phyloP scores from a whole-genome alignment of 2,113 vertebrate genomes.

The Chinchilla lanigera region DNA sequence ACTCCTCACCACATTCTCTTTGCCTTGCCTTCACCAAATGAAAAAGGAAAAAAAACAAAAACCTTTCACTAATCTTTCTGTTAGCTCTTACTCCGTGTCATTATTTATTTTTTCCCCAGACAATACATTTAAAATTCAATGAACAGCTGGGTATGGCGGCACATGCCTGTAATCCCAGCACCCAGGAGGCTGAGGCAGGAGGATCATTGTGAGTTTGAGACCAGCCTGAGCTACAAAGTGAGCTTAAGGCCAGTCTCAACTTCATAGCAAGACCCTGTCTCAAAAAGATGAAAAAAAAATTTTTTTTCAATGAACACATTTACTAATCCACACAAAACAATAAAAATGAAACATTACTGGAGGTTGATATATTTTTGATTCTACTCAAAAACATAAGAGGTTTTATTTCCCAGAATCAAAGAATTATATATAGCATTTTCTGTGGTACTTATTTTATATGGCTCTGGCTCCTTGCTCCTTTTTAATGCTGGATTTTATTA shows the following conservation, averaged over 20 bases:
- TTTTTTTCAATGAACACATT: conserved; percentile 43
- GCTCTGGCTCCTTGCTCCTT: neutral
- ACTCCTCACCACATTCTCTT: conserved; percentile 45
- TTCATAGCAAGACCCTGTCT: no score
- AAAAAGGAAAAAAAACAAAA: neutral
- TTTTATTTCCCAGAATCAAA: conserved; percentile 51
- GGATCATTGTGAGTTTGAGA: no score
- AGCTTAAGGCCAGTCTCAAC: no score
- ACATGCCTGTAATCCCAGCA: no score
- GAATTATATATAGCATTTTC: neutral
- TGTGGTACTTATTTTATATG: neutral
- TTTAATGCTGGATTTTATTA: conserved; percentile 18
- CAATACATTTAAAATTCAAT: conserved; percentile 57
- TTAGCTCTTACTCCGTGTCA: neutral
- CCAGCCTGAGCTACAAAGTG: no score
- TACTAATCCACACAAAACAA: conserved; percentile 36
- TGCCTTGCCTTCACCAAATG: neutral
- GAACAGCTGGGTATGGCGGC: neutral
- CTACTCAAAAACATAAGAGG: conserved; percentile 29
- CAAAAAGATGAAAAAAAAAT: no score
- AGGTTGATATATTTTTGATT: neutral
- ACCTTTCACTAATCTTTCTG: neutral
- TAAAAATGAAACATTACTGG: conserved; percentile 3
- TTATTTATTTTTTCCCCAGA: neutral
- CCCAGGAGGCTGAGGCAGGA: no score